Conservation (phyloP, 2,113 vertebrate genomes). For the Greenwoodochromis staneri region DNA sequence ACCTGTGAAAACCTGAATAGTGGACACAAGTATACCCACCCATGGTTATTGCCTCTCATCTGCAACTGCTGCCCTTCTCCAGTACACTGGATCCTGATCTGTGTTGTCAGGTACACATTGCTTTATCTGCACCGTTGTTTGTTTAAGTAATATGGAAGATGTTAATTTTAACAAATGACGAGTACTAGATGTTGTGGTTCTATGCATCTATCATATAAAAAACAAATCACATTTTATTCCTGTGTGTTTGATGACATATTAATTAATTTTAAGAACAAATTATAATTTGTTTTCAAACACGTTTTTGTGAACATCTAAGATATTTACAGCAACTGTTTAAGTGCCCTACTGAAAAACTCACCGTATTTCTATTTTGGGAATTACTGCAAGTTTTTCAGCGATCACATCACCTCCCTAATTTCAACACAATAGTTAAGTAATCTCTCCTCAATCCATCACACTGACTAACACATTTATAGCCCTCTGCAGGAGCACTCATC, state of each 20-base stretch:
- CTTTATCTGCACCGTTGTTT: not conserved
- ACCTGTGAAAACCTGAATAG: not conserved
- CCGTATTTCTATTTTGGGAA: rapidly evolving
- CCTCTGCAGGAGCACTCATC: not conserved
- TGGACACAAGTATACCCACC: not conserved
- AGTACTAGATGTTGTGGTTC: not conserved
- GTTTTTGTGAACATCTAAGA: rapidly evolving
- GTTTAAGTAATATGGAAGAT: not conserved
- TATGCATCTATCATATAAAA: not conserved
- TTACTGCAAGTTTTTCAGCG: not conserved
- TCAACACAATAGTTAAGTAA: not conserved
- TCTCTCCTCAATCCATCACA: not conserved
- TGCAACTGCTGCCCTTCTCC: not conserved
- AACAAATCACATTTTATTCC: not conserved
- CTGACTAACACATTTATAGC: not conserved
- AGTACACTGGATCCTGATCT: not conserved
- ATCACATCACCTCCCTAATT: not conserved
- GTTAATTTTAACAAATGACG: not conserved
- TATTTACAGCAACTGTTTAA: not conserved
- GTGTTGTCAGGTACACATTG: not conserved
- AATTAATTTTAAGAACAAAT: not conserved
- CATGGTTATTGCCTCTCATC: not conserved
- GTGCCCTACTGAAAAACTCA: rapidly evolving
- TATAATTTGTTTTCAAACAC: not conserved
- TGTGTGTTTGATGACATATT: not conserved